Evolutionary conservation across 2,797 vertebrate genomes (phyloP), one percentile per base, ranked within the genome.

Genomic region (Lepus oiostolus): DNA sequence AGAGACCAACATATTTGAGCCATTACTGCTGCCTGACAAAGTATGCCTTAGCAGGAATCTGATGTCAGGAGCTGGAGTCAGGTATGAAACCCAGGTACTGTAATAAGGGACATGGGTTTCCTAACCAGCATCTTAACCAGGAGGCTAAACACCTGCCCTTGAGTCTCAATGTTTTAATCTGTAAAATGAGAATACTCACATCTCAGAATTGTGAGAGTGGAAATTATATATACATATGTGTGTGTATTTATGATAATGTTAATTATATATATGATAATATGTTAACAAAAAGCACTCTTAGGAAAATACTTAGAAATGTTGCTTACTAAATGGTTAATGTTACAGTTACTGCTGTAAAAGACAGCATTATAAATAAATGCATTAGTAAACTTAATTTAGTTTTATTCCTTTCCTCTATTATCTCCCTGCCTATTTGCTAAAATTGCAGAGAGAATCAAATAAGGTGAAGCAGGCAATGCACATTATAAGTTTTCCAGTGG

Each of bases 361-460:
- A 14, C 19, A 93, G 4, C 13, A 74, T 79, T 93, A 32, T 65
- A 76, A 91, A 71, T 89, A 79, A 88, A 26, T 32, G 47, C 38
- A 22, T 76, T 93, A 58, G 82, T 87, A 88, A 90, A 92, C 8
- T 52, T 30, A 79, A 47, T 79, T 88, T 71, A 87, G 35, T 19
- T 52, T 81, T 21, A 79, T 75, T 88, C 71, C 38, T 54, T 86
- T 77, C 52, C 5, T 17, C 2, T 62, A 2, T 42, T 52, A 26
- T 35, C 22, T 90, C 30, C 8, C 2, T 86, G 14, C 21, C 10
- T 82, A 6, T n/a, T 26, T 86, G 7, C 28, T n/a, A 71, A n/a
- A 85, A 76, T 35, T 92, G 7, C 75, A 90, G n/a, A 86, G 19
- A 75, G 35, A 93, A 52, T 86, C 9, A 74, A 92, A 74, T 88